Base-by-base conservation (phyloP, 2,113 vertebrate genomes). In the Triplophysa rosa region DNA sequence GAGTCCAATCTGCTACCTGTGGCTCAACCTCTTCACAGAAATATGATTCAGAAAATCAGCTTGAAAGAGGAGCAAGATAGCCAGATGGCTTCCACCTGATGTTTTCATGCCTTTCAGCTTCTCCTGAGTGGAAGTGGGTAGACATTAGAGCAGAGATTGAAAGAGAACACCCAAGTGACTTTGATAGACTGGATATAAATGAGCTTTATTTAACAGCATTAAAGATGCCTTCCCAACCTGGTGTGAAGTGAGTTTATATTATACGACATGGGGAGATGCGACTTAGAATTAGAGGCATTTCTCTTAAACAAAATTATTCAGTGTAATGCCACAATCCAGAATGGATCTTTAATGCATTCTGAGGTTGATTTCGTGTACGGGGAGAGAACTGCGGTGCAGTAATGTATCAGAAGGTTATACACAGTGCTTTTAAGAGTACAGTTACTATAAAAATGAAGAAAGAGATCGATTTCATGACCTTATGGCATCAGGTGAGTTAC, bases 71-170 rank as follows among this genome's bases (percentile, higher is more conserved):
- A 65, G 33, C 54, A 47, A 52, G 67, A 49, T 63, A 52, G 61
- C 56, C 77, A 79, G 69, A 83, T 68, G 69, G 81, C 63, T 54
- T 72, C 64, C 33, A 66, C 40, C 75, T 72, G 52, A 67, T 73
- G 79, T 40, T 73, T 64, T 65, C 73, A 64, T 76, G 61, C 73
- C 73, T 76, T 61, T 76, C 73, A 65, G 61, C 45, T 76, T 65
- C 73, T 76, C 16, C 45, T 49, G 73, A 76, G 73, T 76, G 73
- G 61, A 76, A 76, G 64, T 52, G 61, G 61, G 11, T 52, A n/a
- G 45, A 76, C 65, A 76, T 76, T 64, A 76, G 61, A 52, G 73
- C 3, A 10, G 42, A 33, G 73, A 76, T 76, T 21, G 73, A 21
- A 65, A 76, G 61, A 52, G 61, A 76, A 61, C 58, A 74, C 71